A percentile compares a stretch with the other conserved stretches of the same genome.
phyloP scores from a whole-genome alignment of 2,888 invertebrate species.

The Dilophus febrilis region DNA sequence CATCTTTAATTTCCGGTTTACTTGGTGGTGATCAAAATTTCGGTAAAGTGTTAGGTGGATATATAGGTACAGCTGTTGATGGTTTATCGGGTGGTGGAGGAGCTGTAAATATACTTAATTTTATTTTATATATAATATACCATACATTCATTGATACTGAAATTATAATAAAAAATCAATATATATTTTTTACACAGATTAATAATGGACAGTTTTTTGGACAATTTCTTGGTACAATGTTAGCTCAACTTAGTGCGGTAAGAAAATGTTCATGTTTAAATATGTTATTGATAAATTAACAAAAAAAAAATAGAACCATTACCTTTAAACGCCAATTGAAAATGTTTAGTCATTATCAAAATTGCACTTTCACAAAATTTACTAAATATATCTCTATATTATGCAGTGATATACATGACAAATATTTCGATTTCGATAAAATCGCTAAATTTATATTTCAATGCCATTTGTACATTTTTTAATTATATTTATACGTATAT shows the following conservation, averaged over 20 bases:
- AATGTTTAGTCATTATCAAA: too few species aligned
- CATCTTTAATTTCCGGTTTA: constrained; percentile 24
- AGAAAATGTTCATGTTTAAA: neutral
- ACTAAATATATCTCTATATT: constrained; percentile 1
- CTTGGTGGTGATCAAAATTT: constrained; percentile 27
- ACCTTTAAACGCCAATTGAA: too few species aligned
- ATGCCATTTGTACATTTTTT: too few species aligned
- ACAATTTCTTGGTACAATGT: constrained; percentile 25
- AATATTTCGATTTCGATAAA: too few species aligned
- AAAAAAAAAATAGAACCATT: too few species aligned
- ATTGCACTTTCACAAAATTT: constrained; percentile 1
- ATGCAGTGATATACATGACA: too few species aligned
- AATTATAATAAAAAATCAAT: neutral
- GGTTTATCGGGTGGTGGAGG: constrained; percentile 29
- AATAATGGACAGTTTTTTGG: constrained; percentile 29
- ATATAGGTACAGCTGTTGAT: constrained; percentile 26
- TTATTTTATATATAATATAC: too few species aligned
- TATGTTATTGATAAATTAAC: too few species aligned
- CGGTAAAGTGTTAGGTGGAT: constrained; percentile 25
- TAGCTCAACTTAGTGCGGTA: constrained; percentile 29
- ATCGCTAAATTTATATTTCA: too few species aligned
- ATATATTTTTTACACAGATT: constrained; percentile 18
- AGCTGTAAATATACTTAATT: constrained; percentile 19
- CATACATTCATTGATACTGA: too few species aligned
- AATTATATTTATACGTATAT: too few species aligned